phyloP scores from a whole-genome alignment of 2,797 vertebrate genomes.

The Pachyuromys duprasi region DNA sequence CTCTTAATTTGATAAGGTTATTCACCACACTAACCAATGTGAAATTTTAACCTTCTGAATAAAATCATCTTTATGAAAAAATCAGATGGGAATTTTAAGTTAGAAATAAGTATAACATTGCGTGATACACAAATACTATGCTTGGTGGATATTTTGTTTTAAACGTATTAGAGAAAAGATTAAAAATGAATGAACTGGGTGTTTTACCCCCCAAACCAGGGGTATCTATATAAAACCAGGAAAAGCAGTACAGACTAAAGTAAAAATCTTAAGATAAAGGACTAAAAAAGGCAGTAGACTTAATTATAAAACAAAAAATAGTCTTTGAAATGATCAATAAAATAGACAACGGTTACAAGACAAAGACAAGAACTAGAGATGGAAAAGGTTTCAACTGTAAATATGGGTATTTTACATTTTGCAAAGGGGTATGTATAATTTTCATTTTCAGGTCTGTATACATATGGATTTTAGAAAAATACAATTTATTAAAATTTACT shows the following conservation, averaged over 20 bases:
- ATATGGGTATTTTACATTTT: background rate
- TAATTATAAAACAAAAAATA: conserved; percentile 38
- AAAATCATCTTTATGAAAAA: background rate
- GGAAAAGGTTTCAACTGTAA: background rate
- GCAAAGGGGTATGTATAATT: background rate
- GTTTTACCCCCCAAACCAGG: conserved; percentile 6
- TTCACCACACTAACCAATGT: background rate
- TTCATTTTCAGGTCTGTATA: background rate
- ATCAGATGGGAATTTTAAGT: background rate
- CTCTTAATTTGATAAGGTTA: background rate
- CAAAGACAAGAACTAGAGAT: background rate
- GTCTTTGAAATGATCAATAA: conserved; percentile 40
- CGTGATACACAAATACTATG: background rate
- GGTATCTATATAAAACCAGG: conserved; percentile 10
- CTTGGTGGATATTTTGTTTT: conserved; percentile 6
- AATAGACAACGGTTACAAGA: background rate
- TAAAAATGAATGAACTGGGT: conserved; percentile 24
- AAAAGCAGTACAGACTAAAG: background rate
- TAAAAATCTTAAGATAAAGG: conserved; percentile 24
- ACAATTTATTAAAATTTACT: background rate
- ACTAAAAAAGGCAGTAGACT: background rate
- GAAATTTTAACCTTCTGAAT: conserved; percentile 3
- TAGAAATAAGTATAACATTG: background rate
- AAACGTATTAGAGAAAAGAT: background rate
- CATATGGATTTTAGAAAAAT: conserved; percentile 32